A percentile compares a stretch with the other conserved stretches of the same genome.
Evolutionary conservation across 2,113 vertebrate species (phyloP).

Genomic region (Corapipo altera): DNA sequence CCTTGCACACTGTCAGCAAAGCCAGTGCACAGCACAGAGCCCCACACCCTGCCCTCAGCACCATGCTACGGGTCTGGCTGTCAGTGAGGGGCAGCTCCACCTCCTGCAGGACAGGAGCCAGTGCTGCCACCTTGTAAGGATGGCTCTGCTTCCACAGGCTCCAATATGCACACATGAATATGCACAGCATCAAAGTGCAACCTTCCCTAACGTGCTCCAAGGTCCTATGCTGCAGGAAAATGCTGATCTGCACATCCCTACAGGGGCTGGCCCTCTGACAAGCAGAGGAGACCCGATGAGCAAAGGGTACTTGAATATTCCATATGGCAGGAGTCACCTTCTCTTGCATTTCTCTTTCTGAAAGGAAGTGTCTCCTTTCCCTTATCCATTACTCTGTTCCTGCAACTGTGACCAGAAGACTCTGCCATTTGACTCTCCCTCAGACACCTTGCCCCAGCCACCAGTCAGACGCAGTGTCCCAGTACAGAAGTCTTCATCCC

Average conservation of each 20-base stretch:
- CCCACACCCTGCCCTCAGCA: accelerated
- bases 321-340: background rate
- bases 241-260: background rate
- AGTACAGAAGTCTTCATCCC: background rate
- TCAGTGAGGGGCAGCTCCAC: background rate
- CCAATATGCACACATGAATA: accelerated
- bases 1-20: background rate
- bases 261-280: background rate
- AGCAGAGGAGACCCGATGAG: background rate
- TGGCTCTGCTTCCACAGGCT: background rate
- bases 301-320: background rate
- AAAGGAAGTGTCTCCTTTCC: background rate
- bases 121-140: background rate
- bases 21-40: background rate
- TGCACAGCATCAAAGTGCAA: background rate
- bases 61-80: background rate
- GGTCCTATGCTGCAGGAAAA: background rate
- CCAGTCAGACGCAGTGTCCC: background rate
- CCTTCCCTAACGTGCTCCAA: background rate
- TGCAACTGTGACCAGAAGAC: background rate
- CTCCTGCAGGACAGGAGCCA: background rate
- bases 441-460: background rate
- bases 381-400: background rate
- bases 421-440: background rate
- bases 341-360: background rate